Percentiles rank a stretch among this genome's conserved stretches.
phyloP scores from a whole-genome alignment of 2,888 invertebrate species.

The Pardosa pseudoannulata region DNA sequence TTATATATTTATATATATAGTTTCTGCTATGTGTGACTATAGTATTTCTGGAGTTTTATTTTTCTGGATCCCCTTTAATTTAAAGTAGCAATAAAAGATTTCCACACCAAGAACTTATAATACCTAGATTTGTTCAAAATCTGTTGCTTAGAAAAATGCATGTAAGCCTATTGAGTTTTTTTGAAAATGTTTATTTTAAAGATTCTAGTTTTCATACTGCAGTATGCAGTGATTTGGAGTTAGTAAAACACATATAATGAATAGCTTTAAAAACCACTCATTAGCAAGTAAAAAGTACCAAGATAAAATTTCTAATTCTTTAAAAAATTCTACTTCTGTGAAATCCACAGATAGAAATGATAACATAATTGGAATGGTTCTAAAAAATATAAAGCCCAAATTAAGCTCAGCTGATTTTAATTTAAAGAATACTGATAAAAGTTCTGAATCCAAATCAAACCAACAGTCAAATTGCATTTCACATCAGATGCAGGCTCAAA shows the following conservation, averaged over 20 bases:
- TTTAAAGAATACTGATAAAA: neutral
- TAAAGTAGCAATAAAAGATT: too few species aligned
- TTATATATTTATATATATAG: too few species aligned
- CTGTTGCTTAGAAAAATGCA: too few species aligned
- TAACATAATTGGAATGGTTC: slow-evolving; percentile 27
- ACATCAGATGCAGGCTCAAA: neutral
- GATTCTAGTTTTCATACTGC: neutral
- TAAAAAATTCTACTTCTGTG: neutral
- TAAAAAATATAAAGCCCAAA: slow-evolving; percentile 18
- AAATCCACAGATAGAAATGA: slow-evolving; percentile 17
- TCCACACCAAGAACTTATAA: too few species aligned
- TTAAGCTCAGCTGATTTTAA: neutral
- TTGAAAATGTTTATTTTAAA: too few species aligned
- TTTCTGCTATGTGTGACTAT: too few species aligned
- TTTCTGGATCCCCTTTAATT: too few species aligned
- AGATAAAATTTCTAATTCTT: neutral
- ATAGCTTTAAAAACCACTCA: neutral
- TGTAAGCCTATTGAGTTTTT: too few species aligned
- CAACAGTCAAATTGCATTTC: neutral
- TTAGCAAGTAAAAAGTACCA: neutral
- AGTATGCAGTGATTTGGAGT: neutral
- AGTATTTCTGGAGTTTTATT: too few species aligned
- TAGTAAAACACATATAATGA: neutral
- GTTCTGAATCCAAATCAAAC: neutral
- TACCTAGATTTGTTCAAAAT: too few species aligned